Evolutionary conservation across 2,888 invertebrate genomes (phyloP), one percentile per base, ranked within the genome.

Genomic region (Tipula lateralis): DNA sequence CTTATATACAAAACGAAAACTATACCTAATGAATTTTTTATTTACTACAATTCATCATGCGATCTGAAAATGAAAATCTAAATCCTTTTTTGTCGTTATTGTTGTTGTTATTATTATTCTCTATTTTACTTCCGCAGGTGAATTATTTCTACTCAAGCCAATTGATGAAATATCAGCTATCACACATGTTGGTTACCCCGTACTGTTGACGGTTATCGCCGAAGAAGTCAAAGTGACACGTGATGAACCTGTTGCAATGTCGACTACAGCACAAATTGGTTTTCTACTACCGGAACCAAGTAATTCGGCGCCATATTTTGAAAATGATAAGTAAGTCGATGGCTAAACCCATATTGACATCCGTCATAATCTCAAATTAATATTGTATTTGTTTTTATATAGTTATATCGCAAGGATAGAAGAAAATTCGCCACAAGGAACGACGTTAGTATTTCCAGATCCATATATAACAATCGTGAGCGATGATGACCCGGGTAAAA

Each of bases 381-480:
- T 85, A 83, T 44, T 85, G 83, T 85, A 66, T 32, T 2, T 32
- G 32, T 32, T 6, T 32, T 12, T 36, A 85, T 85, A 84, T 85
- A 95, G 96, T 87, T 96, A 96, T 88, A 92, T 94, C 86, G 93
- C 95, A 0, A 92, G 94, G 87, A 91, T 96, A 84, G 94, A 96
- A 87, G 96, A 96, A 89, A 96, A 96, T 89, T 93, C 95, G 12
- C 94, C 94, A 29, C 94, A 94, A 89, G 96, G 96, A n/a, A 94
- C 95, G 3, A 92, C 94, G 1, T 89, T 96, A 81, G 92, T 91
- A 50, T 95, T 95, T 88, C 91, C 91, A 85, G 94, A 95, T 87
- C 94, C 94, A 0, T 95, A 95, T 89, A 92, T 93, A 85, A 93
- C 95, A 1, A 92, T 92, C 89, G 94, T 95, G 6, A 94, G 93